A percentile compares a stretch with the other conserved stretches of the same genome.
Conservation (phyloP, 2,797 vertebrate species). For the Emys orbicularis region DNA sequence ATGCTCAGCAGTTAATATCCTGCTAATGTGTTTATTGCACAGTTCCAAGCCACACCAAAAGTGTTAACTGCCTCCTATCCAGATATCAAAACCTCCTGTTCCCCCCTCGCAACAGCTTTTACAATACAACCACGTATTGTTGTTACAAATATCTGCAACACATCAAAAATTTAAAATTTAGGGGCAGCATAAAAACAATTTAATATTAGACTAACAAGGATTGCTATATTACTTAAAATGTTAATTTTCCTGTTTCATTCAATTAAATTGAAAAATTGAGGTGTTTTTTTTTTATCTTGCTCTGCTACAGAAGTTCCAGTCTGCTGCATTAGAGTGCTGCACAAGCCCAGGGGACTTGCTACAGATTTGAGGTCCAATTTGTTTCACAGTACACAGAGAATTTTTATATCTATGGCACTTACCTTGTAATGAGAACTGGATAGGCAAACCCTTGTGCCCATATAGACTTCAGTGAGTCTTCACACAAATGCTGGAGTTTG, state of each 20-base stretch:
- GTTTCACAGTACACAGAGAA: not conserved
- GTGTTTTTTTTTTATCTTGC: rapidly evolving
- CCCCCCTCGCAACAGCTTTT: not conserved
- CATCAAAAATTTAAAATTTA: not conserved
- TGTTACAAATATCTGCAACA: not conserved
- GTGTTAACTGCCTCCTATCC: not conserved
- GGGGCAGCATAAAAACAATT: not conserved
- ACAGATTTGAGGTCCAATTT: not conserved
- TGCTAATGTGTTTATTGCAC: not conserved
- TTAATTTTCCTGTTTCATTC: not conserved
- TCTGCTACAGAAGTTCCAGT: not conserved
- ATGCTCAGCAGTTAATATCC: not conserved
- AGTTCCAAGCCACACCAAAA: not conserved
- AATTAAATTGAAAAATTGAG: not conserved
- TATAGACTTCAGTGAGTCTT: not conserved
- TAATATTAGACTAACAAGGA: not conserved
- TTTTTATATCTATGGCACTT: not conserved
- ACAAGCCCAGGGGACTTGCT: not conserved
- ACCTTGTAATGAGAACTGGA: not conserved
- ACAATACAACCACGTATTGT: rapidly evolving
- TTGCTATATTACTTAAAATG: not conserved
- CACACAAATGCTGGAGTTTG: not conserved
- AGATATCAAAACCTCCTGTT: not conserved
- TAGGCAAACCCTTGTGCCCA: not conserved
- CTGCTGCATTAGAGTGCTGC: not conserved